Base-by-base conservation (phyloP, 2,888 invertebrate species). In the Athetis lepigone region DNA sequence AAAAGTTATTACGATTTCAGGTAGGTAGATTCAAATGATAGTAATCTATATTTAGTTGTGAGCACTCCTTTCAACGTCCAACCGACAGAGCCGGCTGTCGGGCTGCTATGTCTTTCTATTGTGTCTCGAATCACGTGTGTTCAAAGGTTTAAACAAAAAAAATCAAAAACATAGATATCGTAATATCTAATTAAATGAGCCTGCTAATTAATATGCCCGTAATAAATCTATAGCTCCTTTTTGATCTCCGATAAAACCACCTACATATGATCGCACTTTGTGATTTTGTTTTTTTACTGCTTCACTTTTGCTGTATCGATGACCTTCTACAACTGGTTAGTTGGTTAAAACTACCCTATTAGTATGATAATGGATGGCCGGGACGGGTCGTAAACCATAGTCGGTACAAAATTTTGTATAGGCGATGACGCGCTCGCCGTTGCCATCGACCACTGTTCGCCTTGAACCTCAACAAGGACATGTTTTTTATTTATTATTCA, bases 311-410 rank as follows among this genome's bases (percentile, higher is more conserved):
- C 70, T 58, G 63, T 61, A 75, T 65, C 51, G 66, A 61, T 56
- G 78, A 77, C 79, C 81, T 82, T 82, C 78, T 67, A 73, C 65
- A 85, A 86, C 86, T 82, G 86, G 88, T 88, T 86, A 73, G 80
- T 77, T 82, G 64, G 80, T 77, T 85, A 86, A 88, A 90, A 88
- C 85, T 81, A 87, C 87, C 87, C 90, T 79, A 92, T 93, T 92
- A 89, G 85, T 89, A 92, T 92, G 91, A 81, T 92, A 92, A 92
- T 92, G 81, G 81, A 83, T 86, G 86, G 83, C 72, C 79, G 78
- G 85, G 84, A 81, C 60, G 66, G 80, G 70, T 86, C 85, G 85
- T 86, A 85, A 88, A 88, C 84, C 85, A 86, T 87, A 76, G 55
- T 27, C 51, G 47, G 54, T 45, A 75, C 67, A 66, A 72, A 69